Base-by-base conservation (phyloP, 2,888 invertebrate species). In the Agriopis aurantiaria region DNA sequence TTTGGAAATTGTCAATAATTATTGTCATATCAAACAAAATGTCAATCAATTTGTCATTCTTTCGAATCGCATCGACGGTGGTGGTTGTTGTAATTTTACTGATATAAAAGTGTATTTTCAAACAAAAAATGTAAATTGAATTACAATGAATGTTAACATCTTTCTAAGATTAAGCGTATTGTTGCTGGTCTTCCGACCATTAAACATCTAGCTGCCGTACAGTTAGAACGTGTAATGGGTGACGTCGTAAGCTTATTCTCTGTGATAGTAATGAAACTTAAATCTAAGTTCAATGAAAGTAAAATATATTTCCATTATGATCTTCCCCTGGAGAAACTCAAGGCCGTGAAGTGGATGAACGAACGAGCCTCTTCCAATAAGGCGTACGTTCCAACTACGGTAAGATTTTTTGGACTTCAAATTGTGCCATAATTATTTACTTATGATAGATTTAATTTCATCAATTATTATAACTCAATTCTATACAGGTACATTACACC, bases 331-430 rank as follows among this genome's bases (percentile, higher is more conserved):
- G 88, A 92, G 77, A 93, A 86, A 80, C 83, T 94, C 17, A 92
- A 91, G 78, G 70, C 87, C 58, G 94, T 97, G 66, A 96, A 96
- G 91, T 97, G 97, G 97, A 97, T 96, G 96, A 98, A 98, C 92
- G 95, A 95, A 80, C 95, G 95, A 84, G 97, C 97, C 60, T 94
- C 95, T 69, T 95, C 96, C 46, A 96, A 96, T 84, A 96, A 96
- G 88, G 98, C 98, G 1, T 99, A 99, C 89, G 95, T 96, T 78
- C 98, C 99, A 56, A 98, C 99, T 40, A 92, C 92, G 85, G 96
- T 96, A 78, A 90, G 90, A 57, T 46, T 40, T 7, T 43, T 43
- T 3, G 11, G 14, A 11, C 51, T 23, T 52, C 48, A 48, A 11
- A 9, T 23, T 23, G n/a, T 14, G 3, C 3, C 14, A 9, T 17